Percentiles rank a stretch among this genome's conserved stretches.
These are phyloP conservation scores for Erannis defoliaria DNA, from an alignment of 2,888 invertebrate species.

Conservation along the genomic window DNA sequence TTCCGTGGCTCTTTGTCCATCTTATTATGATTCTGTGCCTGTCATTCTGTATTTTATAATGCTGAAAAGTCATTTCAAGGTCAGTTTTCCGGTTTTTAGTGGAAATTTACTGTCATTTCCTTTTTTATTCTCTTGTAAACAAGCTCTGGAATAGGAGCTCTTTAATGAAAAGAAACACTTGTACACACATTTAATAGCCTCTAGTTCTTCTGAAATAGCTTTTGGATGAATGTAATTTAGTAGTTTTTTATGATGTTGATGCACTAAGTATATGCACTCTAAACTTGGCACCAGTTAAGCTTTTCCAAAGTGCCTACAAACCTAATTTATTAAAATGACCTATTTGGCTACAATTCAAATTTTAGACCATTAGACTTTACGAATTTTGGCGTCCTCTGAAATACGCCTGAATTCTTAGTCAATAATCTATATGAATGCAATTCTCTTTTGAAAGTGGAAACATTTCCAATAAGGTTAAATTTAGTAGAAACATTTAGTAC, in stretches of 20 bases:
- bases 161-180: neutral
- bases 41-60: too few species aligned
- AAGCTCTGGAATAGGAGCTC: too few species aligned
- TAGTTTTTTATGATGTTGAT: neutral
- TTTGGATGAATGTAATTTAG: too few species aligned
- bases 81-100: too few species aligned
- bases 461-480: neutral
- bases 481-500: too few species aligned
- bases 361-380: slow-evolving; percentile 19
- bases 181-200: too few species aligned
- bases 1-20: too few species aligned
- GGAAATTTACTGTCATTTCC: too few species aligned
- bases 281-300: slow-evolving; percentile 17
- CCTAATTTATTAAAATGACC: slow-evolving; percentile 1
- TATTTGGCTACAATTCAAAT: slow-evolving; percentile 32
- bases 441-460: neutral
- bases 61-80: too few species aligned
- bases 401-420: neutral
- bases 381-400: slow-evolving; percentile 9
- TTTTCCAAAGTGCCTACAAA: neutral
- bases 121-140: too few species aligned
- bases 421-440: neutral
- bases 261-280: neutral
- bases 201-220: too few species aligned
- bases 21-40: too few species aligned